Base-by-base conservation (phyloP, 2,888 invertebrate species). In the Branchipolynoe longqiensis region DNA sequence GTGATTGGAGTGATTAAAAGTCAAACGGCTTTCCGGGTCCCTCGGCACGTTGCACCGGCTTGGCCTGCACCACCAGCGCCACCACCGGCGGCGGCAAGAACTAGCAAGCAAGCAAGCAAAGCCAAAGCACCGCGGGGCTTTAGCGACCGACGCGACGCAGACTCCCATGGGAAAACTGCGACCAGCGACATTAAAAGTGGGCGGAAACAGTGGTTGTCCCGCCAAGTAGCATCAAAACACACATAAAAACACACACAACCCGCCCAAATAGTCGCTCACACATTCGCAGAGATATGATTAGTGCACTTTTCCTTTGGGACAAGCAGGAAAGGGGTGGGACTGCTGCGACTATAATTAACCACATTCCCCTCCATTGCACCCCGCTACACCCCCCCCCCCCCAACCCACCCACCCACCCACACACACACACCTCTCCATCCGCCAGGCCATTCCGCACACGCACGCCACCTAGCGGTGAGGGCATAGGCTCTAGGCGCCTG, bases 1-100 rank as follows among this genome's bases (percentile, higher is more conserved):
- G 78, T 31, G 78, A 54, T 78, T 41, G 54, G 78, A 78, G 78
- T 78, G 78, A 78, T 78, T 78, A 78, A 41, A 78, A 78, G 78
- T 78, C 78, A 78, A 78, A 25, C 31, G 78, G 78, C 54, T 78
- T 78, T 69, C n/a, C 58, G n/a, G 69, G n/a, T 33, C 33, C 36
- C 38, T 69, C 12, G 14, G 8, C 3, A n/a, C 28, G 6, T 33
- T 12, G 28, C 28, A 31, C 69, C 69, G 69, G 69, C 69, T 38
- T 69, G 4, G 4, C 4, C 58, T 12, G 48, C 8, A 18, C 18
- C 8, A 18, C 8, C 8, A 48, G 8, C 48, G 48, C 48, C 8
- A 8, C 48, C 48, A 48, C 8, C 8, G 48, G 8, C 48, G 8
- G 8, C 48, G 48, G 48, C 8, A 18, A 8, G 48, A 12, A 18